These are phyloP conservation scores for Rutilus rutilus DNA, from an alignment of 2,113 vertebrate species.

Conservation along the genomic window DNA sequence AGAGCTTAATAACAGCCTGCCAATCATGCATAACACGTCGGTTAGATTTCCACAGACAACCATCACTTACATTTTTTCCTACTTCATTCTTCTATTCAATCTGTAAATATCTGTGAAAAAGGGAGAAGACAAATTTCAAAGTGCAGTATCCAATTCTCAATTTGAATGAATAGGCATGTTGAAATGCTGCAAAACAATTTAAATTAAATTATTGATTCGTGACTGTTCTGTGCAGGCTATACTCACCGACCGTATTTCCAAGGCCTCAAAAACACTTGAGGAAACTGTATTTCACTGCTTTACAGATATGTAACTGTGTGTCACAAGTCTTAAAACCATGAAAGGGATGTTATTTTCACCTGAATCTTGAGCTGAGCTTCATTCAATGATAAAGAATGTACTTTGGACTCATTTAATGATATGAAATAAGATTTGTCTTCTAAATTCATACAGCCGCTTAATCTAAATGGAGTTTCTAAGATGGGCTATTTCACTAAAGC, in stretches of 20 bases:
- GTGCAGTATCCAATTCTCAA: neutral
- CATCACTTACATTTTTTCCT: neutral
- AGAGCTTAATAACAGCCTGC: neutral
- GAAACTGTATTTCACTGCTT: neutral
- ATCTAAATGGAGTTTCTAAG: constrained; percentile 7
- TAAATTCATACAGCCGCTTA: constrained; percentile 46
- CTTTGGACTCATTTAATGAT: neutral
- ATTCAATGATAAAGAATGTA: neutral
- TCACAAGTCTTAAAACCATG: neutral
- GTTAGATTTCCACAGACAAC: constrained; percentile 5
- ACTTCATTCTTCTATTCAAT: neutral
- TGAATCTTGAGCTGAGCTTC: neutral
- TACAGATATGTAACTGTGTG: neutral
- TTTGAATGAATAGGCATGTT: neutral
- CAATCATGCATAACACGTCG: neutral
- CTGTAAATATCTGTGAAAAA: neutral
- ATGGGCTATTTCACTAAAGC: constrained; percentile 22
- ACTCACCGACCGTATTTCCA: neutral
- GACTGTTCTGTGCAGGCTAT: neutral
- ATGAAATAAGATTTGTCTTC: constrained; percentile 2
- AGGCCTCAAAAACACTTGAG: neutral
- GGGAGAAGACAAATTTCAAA: neutral
- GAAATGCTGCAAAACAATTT: neutral
- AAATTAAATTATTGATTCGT: neutral
- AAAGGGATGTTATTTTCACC: neutral